Conservation (phyloP, 2,888 invertebrate species). For the Plebejus anna region DNA sequence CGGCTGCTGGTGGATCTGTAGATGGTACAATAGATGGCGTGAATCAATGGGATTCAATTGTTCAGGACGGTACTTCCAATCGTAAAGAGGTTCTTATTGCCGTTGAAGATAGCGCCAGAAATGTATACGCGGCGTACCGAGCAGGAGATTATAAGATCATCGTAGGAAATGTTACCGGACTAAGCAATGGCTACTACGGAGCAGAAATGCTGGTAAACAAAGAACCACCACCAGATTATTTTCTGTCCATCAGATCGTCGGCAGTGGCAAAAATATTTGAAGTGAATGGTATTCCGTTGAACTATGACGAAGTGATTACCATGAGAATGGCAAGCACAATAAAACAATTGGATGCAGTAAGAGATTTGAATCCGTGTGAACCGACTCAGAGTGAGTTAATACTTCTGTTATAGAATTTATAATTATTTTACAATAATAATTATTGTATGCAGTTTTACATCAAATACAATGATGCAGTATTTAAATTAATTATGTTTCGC, state of each 20-base stretch:
- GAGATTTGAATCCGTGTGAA: constrained; percentile 56
- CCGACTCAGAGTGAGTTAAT: constrained; percentile 61
- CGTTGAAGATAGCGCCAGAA: constrained; percentile 74
- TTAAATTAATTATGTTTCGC: background rate
- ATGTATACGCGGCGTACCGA: constrained; percentile 77
- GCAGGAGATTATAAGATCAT: constrained; percentile 82
- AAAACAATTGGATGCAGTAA: constrained; percentile 54
- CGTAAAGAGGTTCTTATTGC: constrained; percentile 80
- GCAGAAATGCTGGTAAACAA: constrained; percentile 55
- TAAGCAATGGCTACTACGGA: constrained; percentile 63
- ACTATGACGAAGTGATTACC: constrained; percentile 48
- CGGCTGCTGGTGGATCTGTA: constrained; percentile 59
- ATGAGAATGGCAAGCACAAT: constrained; percentile 56
- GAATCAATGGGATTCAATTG: constrained; percentile 84
- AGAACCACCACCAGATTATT: constrained; percentile 56
- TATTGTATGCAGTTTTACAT: background rate
- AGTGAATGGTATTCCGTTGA: constrained; percentile 53
- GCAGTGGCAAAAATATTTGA: constrained; percentile 56
- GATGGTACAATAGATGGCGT: constrained; percentile 81
- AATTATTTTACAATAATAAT: background rate
- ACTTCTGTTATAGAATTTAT: background rate
- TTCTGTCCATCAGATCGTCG: constrained; percentile 50
- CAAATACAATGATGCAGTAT: too few relatives aligned
- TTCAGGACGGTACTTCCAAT: constrained; percentile 62
- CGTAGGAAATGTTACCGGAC: constrained; percentile 74